phyloP scores from a whole-genome alignment of 2,888 invertebrate species.

The Clostera curtula region DNA sequence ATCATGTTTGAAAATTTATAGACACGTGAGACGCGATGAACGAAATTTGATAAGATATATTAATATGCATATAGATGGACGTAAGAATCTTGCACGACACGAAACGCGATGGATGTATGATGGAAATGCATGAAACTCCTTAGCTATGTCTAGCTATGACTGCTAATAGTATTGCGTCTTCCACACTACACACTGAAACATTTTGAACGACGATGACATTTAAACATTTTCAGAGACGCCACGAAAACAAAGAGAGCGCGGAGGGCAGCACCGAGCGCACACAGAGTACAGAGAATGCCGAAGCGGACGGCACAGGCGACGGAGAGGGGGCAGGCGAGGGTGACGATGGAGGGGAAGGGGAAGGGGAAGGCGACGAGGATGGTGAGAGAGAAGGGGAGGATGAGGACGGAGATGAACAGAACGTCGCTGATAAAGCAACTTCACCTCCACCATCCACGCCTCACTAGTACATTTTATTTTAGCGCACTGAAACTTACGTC shows the following conservation, averaged over 20 bases:
- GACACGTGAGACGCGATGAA: no score
- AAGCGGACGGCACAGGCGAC: constrained; percentile 22
- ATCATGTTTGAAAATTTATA: no score
- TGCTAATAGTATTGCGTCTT: no score
- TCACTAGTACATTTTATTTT: constrained; percentile 14
- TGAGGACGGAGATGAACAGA: constrained; percentile 31
- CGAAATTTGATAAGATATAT: no score
- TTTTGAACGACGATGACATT: no score
- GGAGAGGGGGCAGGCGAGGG: constrained; percentile 30
- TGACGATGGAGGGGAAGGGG: constrained; percentile 34
- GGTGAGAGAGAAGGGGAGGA: constrained; percentile 33
- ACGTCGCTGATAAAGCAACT: constrained; percentile 64
- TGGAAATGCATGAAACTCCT: no score
- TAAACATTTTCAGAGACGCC: constrained; percentile 41
- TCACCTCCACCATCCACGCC: constrained; percentile 60
- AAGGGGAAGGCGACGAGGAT: constrained; percentile 37
- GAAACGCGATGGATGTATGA: no score
- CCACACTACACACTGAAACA: no score
- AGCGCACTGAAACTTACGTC: not conserved
- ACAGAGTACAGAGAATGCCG: constrained; percentile 29
- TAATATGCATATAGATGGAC: no score
- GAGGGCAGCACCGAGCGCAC: constrained; percentile 30
- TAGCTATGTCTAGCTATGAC: no score
- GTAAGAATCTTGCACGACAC: no score
- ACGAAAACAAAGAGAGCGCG: constrained; percentile 43